Evolutionary conservation across 2,888 invertebrate species (phyloP), one percentile per base, ranked within the genome.

Genomic region (Synanthedon andrenaeformis): DNA sequence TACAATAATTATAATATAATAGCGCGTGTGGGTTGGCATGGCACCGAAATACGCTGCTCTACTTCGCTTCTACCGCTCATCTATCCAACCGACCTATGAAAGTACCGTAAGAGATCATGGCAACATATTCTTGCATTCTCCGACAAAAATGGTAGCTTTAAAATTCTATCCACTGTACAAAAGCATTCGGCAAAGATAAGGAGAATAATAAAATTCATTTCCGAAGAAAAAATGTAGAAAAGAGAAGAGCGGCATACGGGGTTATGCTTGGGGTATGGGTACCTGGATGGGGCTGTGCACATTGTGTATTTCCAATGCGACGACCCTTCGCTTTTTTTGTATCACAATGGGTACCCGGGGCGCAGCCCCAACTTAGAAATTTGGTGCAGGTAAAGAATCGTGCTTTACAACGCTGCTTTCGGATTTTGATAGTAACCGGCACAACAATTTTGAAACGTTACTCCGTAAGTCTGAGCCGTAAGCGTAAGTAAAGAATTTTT

Each of bases 271-370:
- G 28, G 41, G 54, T 58, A 58, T 35, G 35, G 35, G 35, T 72
- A 72, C 73, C 72, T 70, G 72, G 61, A 63, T 62, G 71, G 72
- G 70, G 66, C 69, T 53, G 62, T 60, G 67, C 64, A 61, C 73
- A 76, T 81, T 79, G 80, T 84, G 35, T 35, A 35, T 35, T 35
- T 35, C 35, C 35, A 35, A 72, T 66, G 64, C 62, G 62, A 64
- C 76, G 82, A 82, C 85, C 86, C 84, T 83, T 74, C 74, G 74
- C 75, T 67, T 68, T 83, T 86, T 86, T 85, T 86, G 67, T 69
- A 67, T 64, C 64, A 79, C 81, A 79, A 79, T 77, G 69, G 73
- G 75, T 70, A 70, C 70, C 71, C 72, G 74, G 73, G 67, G 72
- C 68, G 71, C 76, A 72, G 73, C 77, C 82, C 81, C 72, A 72